These are phyloP conservation scores for Plutomurus gul DNA, from an alignment of 1,140 invertebrate genomes.

Conservation along the genomic window DNA sequence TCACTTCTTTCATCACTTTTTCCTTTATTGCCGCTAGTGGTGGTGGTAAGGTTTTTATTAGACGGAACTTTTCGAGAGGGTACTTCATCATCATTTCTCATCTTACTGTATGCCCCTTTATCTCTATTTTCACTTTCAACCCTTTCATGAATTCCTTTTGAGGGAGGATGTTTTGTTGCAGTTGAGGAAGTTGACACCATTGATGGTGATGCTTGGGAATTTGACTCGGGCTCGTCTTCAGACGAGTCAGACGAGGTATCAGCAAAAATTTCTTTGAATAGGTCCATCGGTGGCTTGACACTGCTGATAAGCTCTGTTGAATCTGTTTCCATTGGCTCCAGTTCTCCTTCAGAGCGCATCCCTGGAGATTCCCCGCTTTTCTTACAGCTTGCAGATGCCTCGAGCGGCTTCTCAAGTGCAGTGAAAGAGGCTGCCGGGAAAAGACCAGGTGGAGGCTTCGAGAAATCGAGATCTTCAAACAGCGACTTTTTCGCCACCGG, in stretches of 20 bases:
- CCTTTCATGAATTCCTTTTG: neutral
- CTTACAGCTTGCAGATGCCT: neutral
- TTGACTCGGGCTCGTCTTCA: constrained; percentile 18
- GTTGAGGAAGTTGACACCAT: neutral
- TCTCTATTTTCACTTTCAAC: constrained; percentile 11
- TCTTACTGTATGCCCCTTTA: neutral
- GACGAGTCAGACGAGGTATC: constrained; percentile 51
- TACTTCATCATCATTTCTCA: neutral
- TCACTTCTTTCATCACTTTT: neutral
- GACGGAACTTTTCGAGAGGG: neutral
- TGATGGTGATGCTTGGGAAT: neutral
- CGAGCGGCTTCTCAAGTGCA: neutral
- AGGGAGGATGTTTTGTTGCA: neutral
- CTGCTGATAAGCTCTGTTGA: neutral
- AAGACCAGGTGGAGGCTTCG: constrained; percentile 52
- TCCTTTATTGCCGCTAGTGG: neutral
- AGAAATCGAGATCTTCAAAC: constrained; percentile 52
- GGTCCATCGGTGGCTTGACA: constrained; percentile 44
- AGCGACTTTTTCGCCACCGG: constrained; percentile 44
- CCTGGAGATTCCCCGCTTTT: neutral
- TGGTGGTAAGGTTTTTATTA: neutral
- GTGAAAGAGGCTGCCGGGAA: constrained; percentile 13
- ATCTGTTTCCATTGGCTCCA: neutral
- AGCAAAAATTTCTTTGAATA: constrained; percentile 54
- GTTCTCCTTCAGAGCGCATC: neutral